Conservation (phyloP, 2,797 vertebrate genomes). For the Anniella stebbinsi region DNA sequence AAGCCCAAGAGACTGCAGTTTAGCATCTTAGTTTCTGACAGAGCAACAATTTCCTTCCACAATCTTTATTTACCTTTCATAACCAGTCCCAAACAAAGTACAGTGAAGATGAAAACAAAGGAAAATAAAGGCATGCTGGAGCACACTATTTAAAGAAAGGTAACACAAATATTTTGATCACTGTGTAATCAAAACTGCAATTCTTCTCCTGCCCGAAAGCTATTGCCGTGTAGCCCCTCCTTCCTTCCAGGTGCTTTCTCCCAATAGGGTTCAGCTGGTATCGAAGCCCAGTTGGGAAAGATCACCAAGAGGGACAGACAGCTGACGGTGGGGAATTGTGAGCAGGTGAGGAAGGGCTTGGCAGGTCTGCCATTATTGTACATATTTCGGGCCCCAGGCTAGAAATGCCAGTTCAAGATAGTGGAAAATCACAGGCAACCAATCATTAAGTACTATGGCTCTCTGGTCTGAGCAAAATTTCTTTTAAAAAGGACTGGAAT, state of each 20-base stretch:
- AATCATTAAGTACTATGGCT: background rate
- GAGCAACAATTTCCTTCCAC: background rate
- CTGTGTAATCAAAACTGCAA: background rate
- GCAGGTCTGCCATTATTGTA: background rate
- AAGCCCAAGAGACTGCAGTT: background rate
- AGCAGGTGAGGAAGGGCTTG: background rate
- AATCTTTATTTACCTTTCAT: slow-evolving; percentile 10
- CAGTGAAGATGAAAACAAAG: background rate
- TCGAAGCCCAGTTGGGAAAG: background rate
- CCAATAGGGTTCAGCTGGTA: background rate
- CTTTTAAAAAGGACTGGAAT: background rate
- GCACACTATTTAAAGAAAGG: slow-evolving; percentile 3
- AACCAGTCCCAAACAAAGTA: background rate
- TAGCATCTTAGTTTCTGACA: background rate
- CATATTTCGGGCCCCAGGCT: background rate
- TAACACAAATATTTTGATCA: background rate
- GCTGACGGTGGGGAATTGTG: too few species aligned
- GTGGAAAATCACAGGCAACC: background rate
- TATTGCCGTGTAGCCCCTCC: background rate
- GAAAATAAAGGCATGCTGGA: background rate
- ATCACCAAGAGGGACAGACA: background rate
- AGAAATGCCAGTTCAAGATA: background rate
- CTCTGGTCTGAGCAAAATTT: background rate
- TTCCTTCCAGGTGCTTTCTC: background rate
- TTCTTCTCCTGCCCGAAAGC: background rate